Evolutionary conservation across 2,113 vertebrate genomes (phyloP).

Genomic region (Neotoma lepida): DNA sequence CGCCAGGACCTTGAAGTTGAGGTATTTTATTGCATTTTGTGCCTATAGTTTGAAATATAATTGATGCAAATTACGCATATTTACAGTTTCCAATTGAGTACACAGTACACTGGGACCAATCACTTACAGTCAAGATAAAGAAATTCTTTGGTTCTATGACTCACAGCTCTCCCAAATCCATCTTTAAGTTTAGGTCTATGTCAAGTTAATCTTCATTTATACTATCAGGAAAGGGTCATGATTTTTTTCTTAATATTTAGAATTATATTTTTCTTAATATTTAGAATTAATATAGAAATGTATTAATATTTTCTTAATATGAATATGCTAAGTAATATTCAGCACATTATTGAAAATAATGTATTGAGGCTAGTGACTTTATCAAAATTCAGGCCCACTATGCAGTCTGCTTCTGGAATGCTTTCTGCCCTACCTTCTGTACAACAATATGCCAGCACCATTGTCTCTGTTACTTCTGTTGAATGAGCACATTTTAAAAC

Average conservation of each 20-base stretch:
- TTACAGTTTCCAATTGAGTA: not conserved
- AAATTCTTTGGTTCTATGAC: not conserved
- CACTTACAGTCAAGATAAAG: not conserved
- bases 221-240: not conserved
- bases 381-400: not conserved
- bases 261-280: not conserved
- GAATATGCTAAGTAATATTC: too few relatives aligned
- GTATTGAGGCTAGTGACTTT: not conserved
- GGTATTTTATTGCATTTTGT: slow-evolving; percentile 83
- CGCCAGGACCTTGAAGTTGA: slow-evolving; percentile 94
- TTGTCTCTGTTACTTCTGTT: too few relatives aligned
- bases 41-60: not conserved
- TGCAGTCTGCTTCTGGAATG: not conserved
- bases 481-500: not conserved
- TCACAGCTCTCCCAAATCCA: too few relatives aligned
- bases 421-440: not conserved
- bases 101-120: not conserved
- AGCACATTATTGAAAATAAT: not conserved
- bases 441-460: not conserved
- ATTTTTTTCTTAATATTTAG: not conserved
- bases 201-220: not conserved
- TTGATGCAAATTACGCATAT: not conserved
- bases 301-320: too few relatives aligned
- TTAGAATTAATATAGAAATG: too few relatives aligned
- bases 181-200: not conserved